Percentiles rank a stretch among this genome's conserved stretches.
phyloP scores from a whole-genome alignment of 2,113 vertebrate genomes.

The Platysternon megacephalum region DNA sequence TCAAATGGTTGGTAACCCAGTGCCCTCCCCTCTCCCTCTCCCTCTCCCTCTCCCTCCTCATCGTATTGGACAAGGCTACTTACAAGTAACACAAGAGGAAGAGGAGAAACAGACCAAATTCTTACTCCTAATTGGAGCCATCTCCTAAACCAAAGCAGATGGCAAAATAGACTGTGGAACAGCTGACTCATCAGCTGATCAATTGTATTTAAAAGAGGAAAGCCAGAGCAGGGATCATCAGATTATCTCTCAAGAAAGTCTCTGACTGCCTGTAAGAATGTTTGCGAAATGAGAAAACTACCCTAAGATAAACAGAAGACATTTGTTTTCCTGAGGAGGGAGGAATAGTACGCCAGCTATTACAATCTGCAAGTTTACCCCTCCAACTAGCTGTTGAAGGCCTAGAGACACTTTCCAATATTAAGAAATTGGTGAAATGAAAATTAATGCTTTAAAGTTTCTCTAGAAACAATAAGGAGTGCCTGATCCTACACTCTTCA shows the following conservation, averaged over 20 bases:
- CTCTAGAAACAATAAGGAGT: background rate
- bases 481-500: background rate
- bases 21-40: background rate
- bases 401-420: background rate
- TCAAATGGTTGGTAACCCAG: background rate
- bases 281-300: slow-evolving; percentile 36
- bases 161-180: slow-evolving; percentile 52
- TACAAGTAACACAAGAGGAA: background rate
- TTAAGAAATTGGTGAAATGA: background rate
- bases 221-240: slow-evolving; percentile 68
- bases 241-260: slow-evolving; percentile 71
- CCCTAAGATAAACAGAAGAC: background rate
- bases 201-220: slow-evolving; percentile 73
- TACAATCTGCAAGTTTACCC: background rate
- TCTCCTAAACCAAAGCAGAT: slow-evolving; percentile 72
- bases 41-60: slow-evolving; percentile 15
- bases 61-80: background rate
- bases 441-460: background rate
- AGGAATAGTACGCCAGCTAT: background rate
- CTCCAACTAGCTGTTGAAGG: background rate
- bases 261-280: slow-evolving; percentile 53
- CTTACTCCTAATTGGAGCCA: slow-evolving; percentile 60
- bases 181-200: slow-evolving; percentile 70
- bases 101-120: slow-evolving; percentile 29
- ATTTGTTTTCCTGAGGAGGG: background rate